A percentile compares a stretch with the other conserved stretches of the same genome.
Evolutionary conservation across 2,888 invertebrate genomes (phyloP).

Genomic region (Acanthococcus lagerstroemiae): DNA sequence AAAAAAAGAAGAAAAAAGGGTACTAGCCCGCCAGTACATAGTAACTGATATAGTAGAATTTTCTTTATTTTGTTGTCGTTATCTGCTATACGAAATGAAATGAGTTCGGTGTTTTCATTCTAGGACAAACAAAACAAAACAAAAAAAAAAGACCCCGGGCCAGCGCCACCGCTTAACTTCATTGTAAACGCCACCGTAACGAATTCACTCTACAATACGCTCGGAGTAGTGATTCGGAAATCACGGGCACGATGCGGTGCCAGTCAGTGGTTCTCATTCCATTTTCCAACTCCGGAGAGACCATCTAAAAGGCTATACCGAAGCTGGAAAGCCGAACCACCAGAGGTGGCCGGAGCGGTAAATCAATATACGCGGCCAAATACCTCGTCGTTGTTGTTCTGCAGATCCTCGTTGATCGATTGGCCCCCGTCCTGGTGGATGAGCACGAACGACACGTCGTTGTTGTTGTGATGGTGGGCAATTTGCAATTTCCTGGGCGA

Average conservation of each 20-base stretch:
- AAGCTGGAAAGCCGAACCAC: too few relatives aligned
- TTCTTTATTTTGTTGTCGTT: conserved; percentile 21
- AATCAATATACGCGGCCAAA: neutral
- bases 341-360: too few relatives aligned
- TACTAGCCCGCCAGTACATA: conserved; percentile 11
- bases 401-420: conserved; percentile 24
- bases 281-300: neutral
- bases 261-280: neutral
- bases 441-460: conserved; percentile 46
- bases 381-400: conserved; percentile 23
- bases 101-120: conserved; percentile 1
- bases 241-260: neutral
- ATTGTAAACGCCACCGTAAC: conserved; percentile 29
- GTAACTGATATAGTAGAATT: neutral
- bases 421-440: conserved; percentile 40
- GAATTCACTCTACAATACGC: conserved; percentile 22
- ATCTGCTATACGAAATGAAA: conserved; percentile 8
- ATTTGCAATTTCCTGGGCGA: conserved; percentile 40
- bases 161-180: conserved; percentile 20
- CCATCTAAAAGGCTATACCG: too few relatives aligned
- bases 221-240: conserved; percentile 19
- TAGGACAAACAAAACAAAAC: conserved; percentile 14
- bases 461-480: conserved; percentile 40
- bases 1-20: conserved; percentile 11
- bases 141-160: conserved; percentile 4